Evolutionary conservation across 2,888 invertebrate species (phyloP), one percentile per base, ranked within the genome.

Genomic region (Eupeodes latifasciatus): DNA sequence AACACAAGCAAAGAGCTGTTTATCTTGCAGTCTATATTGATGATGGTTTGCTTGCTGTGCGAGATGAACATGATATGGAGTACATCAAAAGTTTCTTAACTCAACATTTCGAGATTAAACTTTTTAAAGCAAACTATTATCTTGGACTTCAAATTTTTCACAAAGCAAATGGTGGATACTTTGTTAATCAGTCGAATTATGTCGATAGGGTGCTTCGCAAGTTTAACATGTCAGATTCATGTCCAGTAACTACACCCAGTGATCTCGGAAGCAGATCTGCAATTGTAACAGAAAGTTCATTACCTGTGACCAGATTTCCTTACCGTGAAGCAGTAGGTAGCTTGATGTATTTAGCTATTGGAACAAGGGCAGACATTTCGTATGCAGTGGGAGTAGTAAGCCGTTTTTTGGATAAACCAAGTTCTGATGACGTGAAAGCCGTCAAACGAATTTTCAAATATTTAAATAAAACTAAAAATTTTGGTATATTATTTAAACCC

Each of bases 11-110:
- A 78, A 57, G 34, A 69, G 11, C 16, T 44, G 62, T 90, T 9
- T 84, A 91, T n/a, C 40, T 91, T 6, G 90, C 90, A 12, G 85
- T 91, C 16, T 91, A 90, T 85, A 90, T 92, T 53, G 91, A 91
- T 77, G 91, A 91, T 76, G 90, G 91, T 16, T 57, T 91, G 14
- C 89, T 91, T 40, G 84, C 89, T 11, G 81, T 89, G 27, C 72
- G 27, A 66, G 27, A 88, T 59, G 16, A 4, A 55, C 2, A 16
- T 55, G 55, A 71, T 19, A 55, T 71, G 61, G 19, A 19, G 19
- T 49, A 61, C 51, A 12, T 74, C 7, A 34, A 34, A 61, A 36
- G n/a, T 1, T 36, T 59, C 16, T 61, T 51, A 55, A 11, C 67
- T n/a, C 19, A 64, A n/a, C 76, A 62, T 16, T 75, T 75, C 14